A percentile compares a stretch with the other conserved stretches of the same genome.
phyloP scores from a whole-genome alignment of 1,140 invertebrate species.

The Eumeta japonica region DNA sequence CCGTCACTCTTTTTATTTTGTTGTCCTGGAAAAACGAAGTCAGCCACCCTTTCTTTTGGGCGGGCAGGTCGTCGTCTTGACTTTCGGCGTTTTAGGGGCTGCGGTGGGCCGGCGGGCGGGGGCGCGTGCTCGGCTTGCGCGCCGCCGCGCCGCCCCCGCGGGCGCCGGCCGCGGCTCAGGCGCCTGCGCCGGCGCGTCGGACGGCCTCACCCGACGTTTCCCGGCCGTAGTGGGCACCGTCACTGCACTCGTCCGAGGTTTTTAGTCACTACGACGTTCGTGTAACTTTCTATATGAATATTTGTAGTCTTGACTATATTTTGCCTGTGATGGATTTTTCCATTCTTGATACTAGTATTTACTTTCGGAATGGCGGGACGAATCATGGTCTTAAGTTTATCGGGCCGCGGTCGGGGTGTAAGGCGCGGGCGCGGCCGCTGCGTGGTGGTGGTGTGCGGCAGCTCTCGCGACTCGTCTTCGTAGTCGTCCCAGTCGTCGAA shows the following conservation, averaged over 20 bases:
- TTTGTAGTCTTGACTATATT: slow-evolving; percentile 39
- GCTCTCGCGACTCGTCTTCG: too few relatives aligned
- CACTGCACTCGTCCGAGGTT: slow-evolving; percentile 16
- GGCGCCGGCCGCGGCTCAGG: too few relatives aligned
- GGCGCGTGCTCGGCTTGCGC: not conserved
- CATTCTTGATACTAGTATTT: slow-evolving; percentile 29
- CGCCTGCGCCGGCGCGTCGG: too few relatives aligned
- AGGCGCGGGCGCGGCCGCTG: slow-evolving; percentile 23
- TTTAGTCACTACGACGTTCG: slow-evolving; percentile 42
- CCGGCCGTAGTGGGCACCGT: slow-evolving; percentile 12
- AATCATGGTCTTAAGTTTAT: slow-evolving; percentile 32
- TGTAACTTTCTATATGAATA: slow-evolving; percentile 45
- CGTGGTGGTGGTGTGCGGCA: too few relatives aligned
- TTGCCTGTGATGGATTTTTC: slow-evolving; percentile 31
- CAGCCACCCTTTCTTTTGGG: slow-evolving; percentile 31
- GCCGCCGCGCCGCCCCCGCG: too few relatives aligned
- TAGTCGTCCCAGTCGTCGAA: slow-evolving; percentile 38
- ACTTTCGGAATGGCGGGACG: slow-evolving; percentile 28
- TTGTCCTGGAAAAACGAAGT: slow-evolving; percentile 30
- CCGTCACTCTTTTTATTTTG: slow-evolving; percentile 26
- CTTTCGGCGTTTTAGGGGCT: too few relatives aligned
- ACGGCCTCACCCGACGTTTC: slow-evolving; percentile 13
- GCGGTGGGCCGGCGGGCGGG: not conserved
- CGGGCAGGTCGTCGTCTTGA: slow-evolving; percentile 27
- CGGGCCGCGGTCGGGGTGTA: slow-evolving; percentile 13